Percentiles rank a stretch among this genome's conserved stretches.
These are phyloP conservation scores for Oncorhynchus keta DNA, from an alignment of 2,113 vertebrate genomes.

Conservation along the genomic window DNA sequence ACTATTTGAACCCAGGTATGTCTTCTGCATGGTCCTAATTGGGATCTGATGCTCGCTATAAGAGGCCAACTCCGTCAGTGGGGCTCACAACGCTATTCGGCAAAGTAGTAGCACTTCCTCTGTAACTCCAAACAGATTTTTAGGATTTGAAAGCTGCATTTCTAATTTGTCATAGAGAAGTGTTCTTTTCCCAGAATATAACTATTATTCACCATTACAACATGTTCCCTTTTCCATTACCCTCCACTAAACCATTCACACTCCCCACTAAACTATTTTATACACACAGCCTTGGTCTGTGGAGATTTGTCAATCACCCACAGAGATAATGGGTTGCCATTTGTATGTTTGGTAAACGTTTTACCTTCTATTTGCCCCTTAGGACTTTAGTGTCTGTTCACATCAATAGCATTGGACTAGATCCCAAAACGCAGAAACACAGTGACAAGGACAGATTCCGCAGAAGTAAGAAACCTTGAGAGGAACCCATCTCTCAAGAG, in stretches of 20 bases:
- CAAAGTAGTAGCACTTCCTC: background rate
- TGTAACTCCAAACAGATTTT: conserved; percentile 17
- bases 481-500: background rate
- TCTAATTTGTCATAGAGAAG: background rate
- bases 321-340: background rate
- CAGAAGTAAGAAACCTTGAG: too few species aligned
- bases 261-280: background rate
- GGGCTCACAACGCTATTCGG: background rate
- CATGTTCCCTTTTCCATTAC: conserved; percentile 10
- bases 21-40: background rate
- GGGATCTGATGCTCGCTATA: background rate
- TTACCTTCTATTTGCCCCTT: background rate
- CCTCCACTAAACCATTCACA: background rate
- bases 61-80: background rate
- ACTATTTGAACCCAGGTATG: background rate
- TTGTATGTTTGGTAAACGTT: background rate
- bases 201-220: background rate
- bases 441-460: too few species aligned
- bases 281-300: background rate
- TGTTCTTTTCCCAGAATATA: background rate
- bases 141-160: conserved; percentile 6
- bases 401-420: background rate
- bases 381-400: background rate
- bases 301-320: background rate
- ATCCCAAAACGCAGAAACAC: too few species aligned